These are phyloP conservation scores for Tenualosa thibaudeaui DNA, from an alignment of 2,797 vertebrate genomes.

Conservation along the genomic window DNA sequence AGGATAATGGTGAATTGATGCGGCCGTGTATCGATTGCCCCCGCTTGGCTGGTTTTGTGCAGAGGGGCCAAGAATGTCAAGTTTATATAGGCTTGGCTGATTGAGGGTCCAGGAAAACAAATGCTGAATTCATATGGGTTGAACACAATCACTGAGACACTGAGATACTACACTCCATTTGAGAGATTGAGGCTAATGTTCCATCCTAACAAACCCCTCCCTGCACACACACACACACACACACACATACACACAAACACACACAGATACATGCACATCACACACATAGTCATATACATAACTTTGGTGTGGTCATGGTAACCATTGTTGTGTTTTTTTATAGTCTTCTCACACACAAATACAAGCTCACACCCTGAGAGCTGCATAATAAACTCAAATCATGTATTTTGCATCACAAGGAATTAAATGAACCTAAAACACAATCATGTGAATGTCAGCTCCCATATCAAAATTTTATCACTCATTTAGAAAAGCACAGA, in stretches of 20 bases:
- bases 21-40: constrained; percentile 90
- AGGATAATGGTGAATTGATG: constrained; percentile 99
- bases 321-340: no score
- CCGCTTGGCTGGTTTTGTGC: constrained; percentile 71
- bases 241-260: neutral
- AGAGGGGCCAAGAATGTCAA: constrained; percentile 84
- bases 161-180: neutral
- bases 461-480: neutral
- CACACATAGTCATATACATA: neutral
- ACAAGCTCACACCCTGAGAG: neutral
- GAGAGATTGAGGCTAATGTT: neutral
- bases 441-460: neutral
- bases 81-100: constrained; percentile 89
- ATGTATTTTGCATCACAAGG: neutral
- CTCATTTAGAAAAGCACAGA: neutral
- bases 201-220: neutral
- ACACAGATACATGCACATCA: neutral
- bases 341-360: no score
- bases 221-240: neutral
- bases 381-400: neutral
- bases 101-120: constrained; percentile 93
- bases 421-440: neutral
- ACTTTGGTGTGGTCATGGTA: no score
- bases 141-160: constrained; percentile 78
- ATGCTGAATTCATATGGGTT: constrained; percentile 94